phyloP scores from a whole-genome alignment of 2,888 invertebrate species.

The Nomada goodeniana region DNA sequence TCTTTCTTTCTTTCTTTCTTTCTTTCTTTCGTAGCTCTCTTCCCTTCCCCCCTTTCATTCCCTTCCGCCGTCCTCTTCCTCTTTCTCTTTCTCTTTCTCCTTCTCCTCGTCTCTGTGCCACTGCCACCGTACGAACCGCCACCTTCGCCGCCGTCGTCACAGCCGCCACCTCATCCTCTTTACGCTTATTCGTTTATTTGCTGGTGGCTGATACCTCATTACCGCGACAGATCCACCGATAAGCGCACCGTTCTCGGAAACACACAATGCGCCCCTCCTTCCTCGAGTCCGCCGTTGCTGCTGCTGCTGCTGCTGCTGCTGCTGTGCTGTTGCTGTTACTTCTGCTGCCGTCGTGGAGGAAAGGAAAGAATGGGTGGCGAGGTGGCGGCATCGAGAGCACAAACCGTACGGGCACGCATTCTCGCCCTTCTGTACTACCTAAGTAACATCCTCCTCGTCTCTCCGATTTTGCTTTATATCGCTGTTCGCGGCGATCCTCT shows the following conservation, averaged over 20 bases:
- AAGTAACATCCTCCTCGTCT: conserved; percentile 30
- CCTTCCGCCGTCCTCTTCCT: not conserved
- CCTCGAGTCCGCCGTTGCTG: conserved; percentile 43
- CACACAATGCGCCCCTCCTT: conserved; percentile 82
- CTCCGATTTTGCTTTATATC: not conserved
- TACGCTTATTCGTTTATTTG: conserved; percentile 83
- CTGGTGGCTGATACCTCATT: conserved; percentile 84
- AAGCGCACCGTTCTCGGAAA: conserved; percentile 83
- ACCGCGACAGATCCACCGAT: conserved; percentile 84
- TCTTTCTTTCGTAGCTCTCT: not conserved
- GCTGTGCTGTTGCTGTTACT: conserved; percentile 43
- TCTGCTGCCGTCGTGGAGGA: conserved; percentile 35
- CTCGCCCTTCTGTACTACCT: conserved; percentile 52
- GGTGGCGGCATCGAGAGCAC: conserved; percentile 63
- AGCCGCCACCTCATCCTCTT: conserved; percentile 68
- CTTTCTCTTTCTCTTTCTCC: not conserved
- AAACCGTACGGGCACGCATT: conserved; percentile 52
- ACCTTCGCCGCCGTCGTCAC: conserved; percentile 49
- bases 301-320: conserved; percentile 48
- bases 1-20: conserved; percentile 28
- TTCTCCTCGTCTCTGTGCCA: conserved; percentile 33
- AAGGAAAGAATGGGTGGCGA: conserved; percentile 43
- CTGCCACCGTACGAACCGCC: conserved; percentile 46
- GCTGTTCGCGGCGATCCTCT: not conserved
- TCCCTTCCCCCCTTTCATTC: not conserved